phyloP scores from a whole-genome alignment of 2,113 vertebrate species.

The Puma concolor region DNA sequence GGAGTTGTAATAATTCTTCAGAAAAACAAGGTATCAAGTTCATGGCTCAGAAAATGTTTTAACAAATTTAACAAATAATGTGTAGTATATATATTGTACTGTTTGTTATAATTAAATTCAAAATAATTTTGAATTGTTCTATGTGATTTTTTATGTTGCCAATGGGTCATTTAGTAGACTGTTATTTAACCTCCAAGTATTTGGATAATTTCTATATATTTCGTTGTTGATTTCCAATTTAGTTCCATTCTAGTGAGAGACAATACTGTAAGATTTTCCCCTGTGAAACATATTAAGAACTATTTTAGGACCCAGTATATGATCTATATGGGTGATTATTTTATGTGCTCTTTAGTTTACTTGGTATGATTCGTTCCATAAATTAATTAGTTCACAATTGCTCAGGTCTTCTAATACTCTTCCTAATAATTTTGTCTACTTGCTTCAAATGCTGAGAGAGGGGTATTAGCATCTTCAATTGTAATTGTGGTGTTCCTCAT shows the following conservation, averaged over 20 bases:
- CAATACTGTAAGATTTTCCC: not conserved
- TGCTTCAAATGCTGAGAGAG: not conserved
- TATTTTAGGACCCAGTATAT: not conserved
- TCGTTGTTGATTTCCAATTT: not conserved
- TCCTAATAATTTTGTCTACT: not conserved
- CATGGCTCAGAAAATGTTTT: not conserved
- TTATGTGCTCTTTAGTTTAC: not conserved
- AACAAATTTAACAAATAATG: not conserved
- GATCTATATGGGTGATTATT: not conserved
- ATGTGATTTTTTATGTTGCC: not conserved
- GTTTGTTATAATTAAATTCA: not conserved
- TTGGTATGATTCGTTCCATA: not conserved
- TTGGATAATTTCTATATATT: not conserved
- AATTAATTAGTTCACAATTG: not conserved
- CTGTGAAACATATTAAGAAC: not conserved
- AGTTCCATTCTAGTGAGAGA: not conserved
- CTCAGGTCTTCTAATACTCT: not conserved
- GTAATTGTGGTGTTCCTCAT: not conserved
- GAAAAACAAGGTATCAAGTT: not conserved
- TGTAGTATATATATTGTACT: not conserved
- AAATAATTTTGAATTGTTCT: not conserved
- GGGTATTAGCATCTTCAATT: not conserved
- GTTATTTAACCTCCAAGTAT: not conserved
- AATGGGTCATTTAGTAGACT: not conserved
- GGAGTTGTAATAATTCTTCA: not conserved